A percentile compares a stretch with the other conserved stretches of the same genome.
Conservation (phyloP, 2,797 vertebrate genomes). For the Trematomus bernacchii region DNA sequence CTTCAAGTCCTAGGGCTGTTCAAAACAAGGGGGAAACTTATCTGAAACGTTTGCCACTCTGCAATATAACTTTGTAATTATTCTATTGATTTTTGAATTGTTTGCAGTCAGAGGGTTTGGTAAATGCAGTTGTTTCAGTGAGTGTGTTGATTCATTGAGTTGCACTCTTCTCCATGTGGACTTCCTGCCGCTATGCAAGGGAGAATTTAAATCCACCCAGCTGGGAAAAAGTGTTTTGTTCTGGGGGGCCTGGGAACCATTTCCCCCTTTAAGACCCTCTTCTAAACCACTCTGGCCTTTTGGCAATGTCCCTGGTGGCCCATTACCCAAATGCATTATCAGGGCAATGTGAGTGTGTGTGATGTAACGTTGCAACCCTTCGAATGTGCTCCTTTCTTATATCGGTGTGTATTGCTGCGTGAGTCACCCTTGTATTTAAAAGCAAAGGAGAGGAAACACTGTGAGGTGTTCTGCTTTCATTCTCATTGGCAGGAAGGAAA, state of each 20-base stretch:
- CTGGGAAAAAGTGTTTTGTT: constrained; percentile 70
- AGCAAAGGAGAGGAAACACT: constrained; percentile 55
- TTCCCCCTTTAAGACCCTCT: constrained; percentile 54
- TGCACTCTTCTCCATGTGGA: constrained; percentile 43
- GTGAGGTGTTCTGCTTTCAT: constrained; percentile 66
- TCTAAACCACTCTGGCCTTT: constrained; percentile 67
- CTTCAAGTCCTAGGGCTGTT: neutral
- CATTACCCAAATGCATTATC: constrained; percentile 48
- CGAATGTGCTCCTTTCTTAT: constrained; percentile 29
- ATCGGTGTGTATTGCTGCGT: constrained; percentile 23
- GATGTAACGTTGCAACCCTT: constrained; percentile 18
- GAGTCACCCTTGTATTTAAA: constrained; percentile 37
- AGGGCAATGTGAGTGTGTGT: constrained; percentile 4
- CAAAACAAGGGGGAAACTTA: constrained; percentile 22
- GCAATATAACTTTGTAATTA: neutral
- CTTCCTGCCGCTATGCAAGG: constrained; percentile 32
- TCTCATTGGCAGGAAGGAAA: constrained; percentile 83
- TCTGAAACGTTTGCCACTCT: constrained; percentile 7
- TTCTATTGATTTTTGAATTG: neutral
- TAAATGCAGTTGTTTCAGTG: constrained; percentile 3
- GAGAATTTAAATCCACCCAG: constrained; percentile 56
- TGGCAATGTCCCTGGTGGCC: constrained; percentile 67
- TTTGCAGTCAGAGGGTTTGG: neutral
- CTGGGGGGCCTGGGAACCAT: constrained; percentile 78
- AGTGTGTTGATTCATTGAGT: constrained; percentile 22